Base-by-base conservation (phyloP, 2,113 vertebrate species). In the Hemiprocne comata region DNA sequence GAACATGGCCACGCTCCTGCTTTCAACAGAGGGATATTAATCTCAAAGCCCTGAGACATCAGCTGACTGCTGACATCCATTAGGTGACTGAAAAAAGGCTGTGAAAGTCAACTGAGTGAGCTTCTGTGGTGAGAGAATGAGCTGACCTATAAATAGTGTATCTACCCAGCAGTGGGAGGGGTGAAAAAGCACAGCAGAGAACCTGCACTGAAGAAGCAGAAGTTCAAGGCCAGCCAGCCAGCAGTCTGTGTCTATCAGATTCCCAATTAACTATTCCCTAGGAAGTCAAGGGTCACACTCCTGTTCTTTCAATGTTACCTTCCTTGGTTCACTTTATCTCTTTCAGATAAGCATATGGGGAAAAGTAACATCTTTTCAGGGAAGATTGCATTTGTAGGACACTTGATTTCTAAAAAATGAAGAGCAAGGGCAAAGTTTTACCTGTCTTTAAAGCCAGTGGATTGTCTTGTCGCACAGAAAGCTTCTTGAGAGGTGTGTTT, bases 401-500 rank as follows among this genome's bases (percentile, higher is more conserved):
- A 64, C 18, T 29, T 40, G 7, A 64, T 55, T 86, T 64, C 50
- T 53, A 42, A 46, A 48, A 65, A 67, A 38, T 36, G 7, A 90
- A 73, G 28, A n/a, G 34, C 25, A 8, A 34, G 15, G 13, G 38
- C 18, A n/a, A 42, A 13, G 3, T 46, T 81, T 89, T 94, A 97
- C 96, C 94, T 96, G 85, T 96, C 65, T 87, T 93, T 57, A 89
- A 81, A 91, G 94, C 58, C 76, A 89, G 65, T 1, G 79, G 57
- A 80, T 94, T 33, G 66, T 89, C 71, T 70, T 85, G 97, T 77
- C 3, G 90, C 57, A 95, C 48, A 7, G 97, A 72, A 75, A 97
- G 85, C 78, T 96, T 50, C 80, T 89, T 87, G 96, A 70, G 65
- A 78, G 89, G 46, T 25, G 15, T 4, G 2, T 34, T 90, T 66